phyloP scores from a whole-genome alignment of 2,113 vertebrate species.

The Rhombomys opimus region DNA sequence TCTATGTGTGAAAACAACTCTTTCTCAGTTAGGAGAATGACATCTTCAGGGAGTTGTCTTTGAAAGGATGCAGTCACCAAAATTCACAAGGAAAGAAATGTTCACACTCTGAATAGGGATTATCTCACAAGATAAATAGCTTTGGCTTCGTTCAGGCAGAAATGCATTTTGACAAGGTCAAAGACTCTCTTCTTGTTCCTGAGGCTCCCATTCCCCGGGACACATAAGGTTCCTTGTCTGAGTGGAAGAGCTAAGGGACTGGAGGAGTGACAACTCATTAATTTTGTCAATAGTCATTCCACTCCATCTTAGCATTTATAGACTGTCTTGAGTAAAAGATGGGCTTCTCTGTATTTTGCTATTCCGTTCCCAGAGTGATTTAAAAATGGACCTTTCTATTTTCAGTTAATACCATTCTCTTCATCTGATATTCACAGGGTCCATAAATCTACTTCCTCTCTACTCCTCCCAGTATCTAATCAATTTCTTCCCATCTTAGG shows the following conservation, averaged over 20 bases:
- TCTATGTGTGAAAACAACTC: constrained; percentile 49
- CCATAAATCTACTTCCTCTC: not conserved
- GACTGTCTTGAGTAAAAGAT: constrained; percentile 61
- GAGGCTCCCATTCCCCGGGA: constrained; percentile 7
- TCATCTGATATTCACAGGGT: constrained; percentile 30
- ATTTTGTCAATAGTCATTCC: constrained; percentile 63
- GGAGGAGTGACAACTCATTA: constrained; percentile 41
- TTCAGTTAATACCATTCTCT: constrained; percentile 40
- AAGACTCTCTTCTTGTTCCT: constrained; percentile 31
- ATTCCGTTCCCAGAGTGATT: constrained; percentile 54
- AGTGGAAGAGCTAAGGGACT: constrained; percentile 12
- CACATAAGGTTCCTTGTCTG: constrained; percentile 37
- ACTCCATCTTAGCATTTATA: constrained; percentile 56
- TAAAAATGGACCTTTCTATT: constrained; percentile 65
- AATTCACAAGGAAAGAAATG: constrained; percentile 55
- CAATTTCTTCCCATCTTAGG: not conserved
- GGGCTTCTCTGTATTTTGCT: constrained; percentile 23
- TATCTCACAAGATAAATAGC: constrained; percentile 75
- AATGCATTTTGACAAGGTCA: constrained; percentile 74
- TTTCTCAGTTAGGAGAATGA: constrained; percentile 51
- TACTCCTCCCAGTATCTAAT: not conserved
- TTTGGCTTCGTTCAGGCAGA: not conserved
- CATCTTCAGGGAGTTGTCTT: constrained; percentile 61
- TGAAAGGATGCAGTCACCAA: constrained; percentile 63
- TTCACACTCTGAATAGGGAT: constrained; percentile 50